Evolutionary conservation across 2,888 invertebrate species (phyloP).

Genomic region (Rhopalosiphum nymphaeae): DNA sequence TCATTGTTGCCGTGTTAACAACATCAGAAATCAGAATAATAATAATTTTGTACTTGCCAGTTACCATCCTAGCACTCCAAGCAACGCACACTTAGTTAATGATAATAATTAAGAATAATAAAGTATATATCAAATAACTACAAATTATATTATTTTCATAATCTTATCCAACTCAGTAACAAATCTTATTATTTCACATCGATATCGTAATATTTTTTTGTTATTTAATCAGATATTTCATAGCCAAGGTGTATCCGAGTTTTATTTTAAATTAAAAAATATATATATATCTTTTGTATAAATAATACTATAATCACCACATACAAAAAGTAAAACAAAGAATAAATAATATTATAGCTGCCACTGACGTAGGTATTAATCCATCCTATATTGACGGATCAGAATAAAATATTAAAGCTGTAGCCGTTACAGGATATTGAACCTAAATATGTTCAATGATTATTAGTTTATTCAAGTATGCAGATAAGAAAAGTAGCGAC

Average conservation of each 20-base stretch:
- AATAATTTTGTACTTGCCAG: background rate
- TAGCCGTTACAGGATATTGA: background rate
- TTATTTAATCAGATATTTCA: background rate
- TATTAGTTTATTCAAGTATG: background rate
- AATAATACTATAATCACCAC: background rate
- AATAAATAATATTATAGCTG: background rate
- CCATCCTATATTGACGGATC: background rate
- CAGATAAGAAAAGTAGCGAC: background rate
- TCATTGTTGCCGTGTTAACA: background rate
- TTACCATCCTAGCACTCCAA: background rate
- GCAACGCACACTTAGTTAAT: too few species aligned
- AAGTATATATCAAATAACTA: background rate
- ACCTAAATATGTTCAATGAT: background rate
- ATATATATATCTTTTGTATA: background rate
- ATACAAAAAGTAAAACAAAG: background rate
- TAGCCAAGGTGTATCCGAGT: background rate
- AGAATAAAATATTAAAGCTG: background rate
- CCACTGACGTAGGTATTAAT: background rate
- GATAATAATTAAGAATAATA: background rate
- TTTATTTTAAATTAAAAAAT: background rate
- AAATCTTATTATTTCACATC: background rate
- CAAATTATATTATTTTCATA: background rate
- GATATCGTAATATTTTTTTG: too few species aligned
- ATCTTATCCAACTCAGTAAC: background rate
- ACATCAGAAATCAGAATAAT: background rate